Percentiles rank a stretch among this genome's conserved stretches.
phyloP scores from a whole-genome alignment of 2,797 vertebrate genomes.

The Pachyuromys duprasi region DNA sequence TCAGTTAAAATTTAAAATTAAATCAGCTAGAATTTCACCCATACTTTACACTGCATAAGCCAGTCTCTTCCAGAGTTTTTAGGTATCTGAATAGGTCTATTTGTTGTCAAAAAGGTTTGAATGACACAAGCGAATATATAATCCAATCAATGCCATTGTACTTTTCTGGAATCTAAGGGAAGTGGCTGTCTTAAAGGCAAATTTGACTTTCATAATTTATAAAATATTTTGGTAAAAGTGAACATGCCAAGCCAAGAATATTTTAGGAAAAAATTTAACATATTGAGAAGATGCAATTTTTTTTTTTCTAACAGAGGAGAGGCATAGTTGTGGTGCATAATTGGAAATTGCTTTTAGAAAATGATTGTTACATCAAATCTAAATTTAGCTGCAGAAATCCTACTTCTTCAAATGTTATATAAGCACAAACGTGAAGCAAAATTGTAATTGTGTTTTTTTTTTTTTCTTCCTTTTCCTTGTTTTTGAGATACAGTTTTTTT shows the following conservation, averaged over 20 bases:
- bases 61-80: conserved; percentile 72
- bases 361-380: conserved; percentile 67
- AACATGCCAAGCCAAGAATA: conserved; percentile 26
- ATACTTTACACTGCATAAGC: conserved; percentile 70
- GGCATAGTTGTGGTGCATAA: conserved; percentile 23
- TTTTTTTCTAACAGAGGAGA: conserved; percentile 34
- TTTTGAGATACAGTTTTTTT: background rate
- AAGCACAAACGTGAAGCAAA: conserved; percentile 13
- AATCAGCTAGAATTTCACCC: conserved; percentile 75
- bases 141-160: background rate
- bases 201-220: conserved; percentile 6
- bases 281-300: background rate
- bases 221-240: conserved; percentile 50
- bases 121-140: conserved; percentile 43
- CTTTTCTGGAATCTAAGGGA: conserved; percentile 9
- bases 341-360: conserved; percentile 71
- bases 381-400: conserved; percentile 41
- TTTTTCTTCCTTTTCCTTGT: background rate
- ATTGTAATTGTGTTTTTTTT: background rate
- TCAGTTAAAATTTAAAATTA: conserved; percentile 43
- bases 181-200: conserved; percentile 29
- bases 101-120: conserved; percentile 57
- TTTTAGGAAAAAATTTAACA: conserved; percentile 34
- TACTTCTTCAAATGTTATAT: conserved; percentile 49
- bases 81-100: conserved; percentile 61